Evolutionary conservation across 1,140 invertebrate species (phyloP), one percentile per base, ranked within the genome.

Genomic region (Probaryconus sp.): DNA sequence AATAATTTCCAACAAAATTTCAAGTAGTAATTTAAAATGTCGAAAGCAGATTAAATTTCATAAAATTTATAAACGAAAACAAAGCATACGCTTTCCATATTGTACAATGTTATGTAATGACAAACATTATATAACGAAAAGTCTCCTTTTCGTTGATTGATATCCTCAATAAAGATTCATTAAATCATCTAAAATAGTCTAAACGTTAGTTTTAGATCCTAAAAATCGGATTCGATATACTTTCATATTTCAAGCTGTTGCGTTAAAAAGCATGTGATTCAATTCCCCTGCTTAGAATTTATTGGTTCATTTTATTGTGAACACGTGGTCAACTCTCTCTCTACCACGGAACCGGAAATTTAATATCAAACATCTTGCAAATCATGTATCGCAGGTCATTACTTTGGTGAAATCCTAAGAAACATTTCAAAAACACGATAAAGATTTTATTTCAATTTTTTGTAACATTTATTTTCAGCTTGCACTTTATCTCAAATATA

Each of bases 301-400:
- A 64, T 55, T 58, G 58, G 35, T 35, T 43, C 31, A 21, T 43
- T 58, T 65, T 64, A 72, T 45, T 51, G 30, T 42, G 45, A 31
- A 60, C 69, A 64, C 69, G 60, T 64, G 69, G 60, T 58, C 35
- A 55, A 64, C 69, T 72, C 69, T 72, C 68, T 63, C 67, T 58
- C 68, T 13, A 58, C 43, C 58, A 14, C 53, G 69, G 69, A 72
- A 72, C 58, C 60, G 69, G 60, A 72, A 72, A 72, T 20, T 60
- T 50, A 58, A 71, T 71, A 71, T 72, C 45, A 64, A 58, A 42
- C 68, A 64, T 64, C 69, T 64, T 53, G 69, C 53, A 72, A 72
- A 64, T 72, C 60, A 64, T 53, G 60, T 72, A 61, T 42, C 58
- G 14, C 58, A 45, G 50, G n/a, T 45, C 45, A 64, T 58, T 72